These are phyloP conservation scores for Campylomormyrus tamandua DNA, from an alignment of 2,113 vertebrate species.

Conservation along the genomic window DNA sequence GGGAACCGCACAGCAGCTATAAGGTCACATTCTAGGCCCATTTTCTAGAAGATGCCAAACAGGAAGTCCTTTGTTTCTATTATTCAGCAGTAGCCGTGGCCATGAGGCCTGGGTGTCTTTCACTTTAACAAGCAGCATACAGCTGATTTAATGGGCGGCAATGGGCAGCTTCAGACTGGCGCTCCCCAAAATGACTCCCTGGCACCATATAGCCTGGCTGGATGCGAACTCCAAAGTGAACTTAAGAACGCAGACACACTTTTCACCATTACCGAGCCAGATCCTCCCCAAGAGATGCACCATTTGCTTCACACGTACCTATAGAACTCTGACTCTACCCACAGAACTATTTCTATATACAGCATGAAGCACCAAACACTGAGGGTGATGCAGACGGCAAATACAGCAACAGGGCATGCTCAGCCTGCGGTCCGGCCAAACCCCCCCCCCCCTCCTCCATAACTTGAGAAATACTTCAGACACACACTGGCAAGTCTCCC, in stretches of 20 bases:
- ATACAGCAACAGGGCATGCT: not conserved
- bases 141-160: not conserved
- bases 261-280: not conserved
- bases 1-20: not conserved
- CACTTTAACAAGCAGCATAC: not conserved
- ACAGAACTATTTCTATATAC: not conserved
- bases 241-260: not conserved
- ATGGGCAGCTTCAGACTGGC: not conserved
- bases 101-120: not conserved
- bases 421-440: not conserved
- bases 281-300: not conserved
- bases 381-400: not conserved
- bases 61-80: not conserved
- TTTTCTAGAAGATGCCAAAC: not conserved
- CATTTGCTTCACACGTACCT: not conserved
- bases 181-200: not conserved
- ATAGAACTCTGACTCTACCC: not conserved
- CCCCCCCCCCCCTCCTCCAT: no score
- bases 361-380: not conserved
- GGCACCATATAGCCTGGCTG: not conserved
- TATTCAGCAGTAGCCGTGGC: not conserved
- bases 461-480: not conserved
- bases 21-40: not conserved
- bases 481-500: constrained; percentile 20
- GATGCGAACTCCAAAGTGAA: not conserved